These are phyloP conservation scores for Ophioderma brevispina DNA, from an alignment of 35 echinoderm and acorn worm species.

Conservation along the genomic window DNA sequence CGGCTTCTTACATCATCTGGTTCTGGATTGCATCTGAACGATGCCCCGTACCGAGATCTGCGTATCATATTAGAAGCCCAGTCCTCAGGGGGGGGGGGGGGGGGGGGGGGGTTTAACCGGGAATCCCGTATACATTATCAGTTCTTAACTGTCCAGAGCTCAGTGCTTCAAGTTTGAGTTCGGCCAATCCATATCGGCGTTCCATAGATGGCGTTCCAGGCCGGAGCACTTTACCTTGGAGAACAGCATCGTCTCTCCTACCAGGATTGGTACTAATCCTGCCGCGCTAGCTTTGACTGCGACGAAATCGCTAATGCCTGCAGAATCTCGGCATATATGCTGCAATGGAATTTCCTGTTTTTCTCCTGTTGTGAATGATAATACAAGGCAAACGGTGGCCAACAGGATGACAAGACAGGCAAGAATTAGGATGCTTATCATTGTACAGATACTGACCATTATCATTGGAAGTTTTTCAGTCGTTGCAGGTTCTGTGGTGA, in stretches of 20 bases:
- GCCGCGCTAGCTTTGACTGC: neutral
- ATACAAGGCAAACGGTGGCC: neutral
- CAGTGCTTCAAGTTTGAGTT: neutral
- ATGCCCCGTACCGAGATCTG: too few relatives aligned
- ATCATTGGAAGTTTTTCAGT: neutral
- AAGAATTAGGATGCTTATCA: slow-evolving; percentile 23
- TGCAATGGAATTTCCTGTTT: neutral
- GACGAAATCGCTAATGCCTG: neutral
- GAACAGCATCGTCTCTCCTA: neutral
- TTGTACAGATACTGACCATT: neutral
- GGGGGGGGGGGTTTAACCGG: neutral
- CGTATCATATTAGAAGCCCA: neutral
- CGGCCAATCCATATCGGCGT: neutral
- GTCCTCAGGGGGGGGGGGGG: too few relatives aligned
- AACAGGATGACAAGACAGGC: slow-evolving; percentile 1
- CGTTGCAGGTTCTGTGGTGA: neutral
- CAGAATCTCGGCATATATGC: neutral
- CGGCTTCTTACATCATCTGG: neutral
- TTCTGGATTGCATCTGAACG: neutral
- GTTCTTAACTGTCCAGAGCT: neutral
- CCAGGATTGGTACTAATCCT: neutral
- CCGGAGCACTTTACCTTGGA: neutral
- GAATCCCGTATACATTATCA: neutral
- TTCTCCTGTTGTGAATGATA: neutral
- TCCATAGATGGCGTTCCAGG: slow-evolving; percentile 17